Conservation (phyloP, 2,113 vertebrate species). For the Caretta caretta region DNA sequence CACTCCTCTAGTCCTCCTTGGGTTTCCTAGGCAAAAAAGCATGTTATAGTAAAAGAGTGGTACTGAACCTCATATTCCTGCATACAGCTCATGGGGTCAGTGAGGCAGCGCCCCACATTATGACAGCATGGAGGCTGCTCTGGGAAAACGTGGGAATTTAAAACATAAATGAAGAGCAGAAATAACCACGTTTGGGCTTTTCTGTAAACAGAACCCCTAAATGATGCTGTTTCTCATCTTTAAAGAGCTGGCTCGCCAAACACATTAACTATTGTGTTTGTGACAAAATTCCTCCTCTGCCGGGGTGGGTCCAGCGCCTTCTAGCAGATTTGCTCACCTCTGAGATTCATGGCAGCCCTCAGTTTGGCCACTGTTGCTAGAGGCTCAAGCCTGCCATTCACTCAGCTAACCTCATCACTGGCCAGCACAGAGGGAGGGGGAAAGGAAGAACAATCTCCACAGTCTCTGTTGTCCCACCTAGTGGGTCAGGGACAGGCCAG, state of each 20-base stretch:
- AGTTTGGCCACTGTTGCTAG: no score
- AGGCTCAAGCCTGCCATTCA: no score
- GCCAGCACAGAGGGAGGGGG: no score
- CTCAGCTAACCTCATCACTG: no score
- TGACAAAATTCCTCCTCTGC: no score
- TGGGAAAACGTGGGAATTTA: neutral
- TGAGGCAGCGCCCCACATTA: accelerated
- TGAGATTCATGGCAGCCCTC: no score
- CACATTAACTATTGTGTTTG: neutral
- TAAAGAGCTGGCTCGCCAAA: neutral
- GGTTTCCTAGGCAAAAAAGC: neutral
- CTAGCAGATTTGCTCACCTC: no score
- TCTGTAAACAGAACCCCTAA: neutral
- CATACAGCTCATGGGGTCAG: neutral
- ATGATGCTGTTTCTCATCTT: neutral
- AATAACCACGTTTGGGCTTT: neutral
- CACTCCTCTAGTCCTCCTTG: neutral
- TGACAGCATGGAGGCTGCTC: neutral
- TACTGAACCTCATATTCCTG: neutral
- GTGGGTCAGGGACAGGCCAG: no score
- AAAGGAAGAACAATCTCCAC: no score
- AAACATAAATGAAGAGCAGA: neutral
- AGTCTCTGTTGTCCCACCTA: no score
- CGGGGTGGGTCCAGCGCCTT: no score
- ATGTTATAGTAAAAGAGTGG: neutral